Conservation (phyloP, 2,888 invertebrate genomes). For the Torymus tubicola region DNA sequence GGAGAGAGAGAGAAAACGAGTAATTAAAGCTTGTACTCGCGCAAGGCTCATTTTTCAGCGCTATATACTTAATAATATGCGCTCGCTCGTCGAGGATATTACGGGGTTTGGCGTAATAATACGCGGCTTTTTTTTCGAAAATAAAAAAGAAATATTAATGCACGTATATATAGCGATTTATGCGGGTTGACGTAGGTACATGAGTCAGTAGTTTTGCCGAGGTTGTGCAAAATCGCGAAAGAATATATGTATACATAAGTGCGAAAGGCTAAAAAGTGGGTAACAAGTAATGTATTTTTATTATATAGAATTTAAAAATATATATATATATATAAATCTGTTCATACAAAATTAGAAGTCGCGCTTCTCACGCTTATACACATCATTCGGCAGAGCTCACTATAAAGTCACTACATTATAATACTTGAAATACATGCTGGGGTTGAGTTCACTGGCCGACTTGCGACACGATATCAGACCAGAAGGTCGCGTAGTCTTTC, state of each 20-base stretch:
- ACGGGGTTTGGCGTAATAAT: no score
- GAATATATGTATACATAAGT: no score
- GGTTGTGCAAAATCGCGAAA: no score
- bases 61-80: neutral
- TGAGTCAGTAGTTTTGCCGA: no score
- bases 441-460: slow-evolving; percentile 34
- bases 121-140: no score
- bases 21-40: neutral
- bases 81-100: no score
- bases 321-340: slow-evolving; percentile 16
- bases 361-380: neutral
- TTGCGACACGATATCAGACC: slow-evolving; percentile 78
- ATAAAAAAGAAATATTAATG: no score
- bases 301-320: slow-evolving; percentile 9
- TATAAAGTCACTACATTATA: slow-evolving; percentile 25
- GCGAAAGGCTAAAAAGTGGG: no score
- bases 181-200: no score
- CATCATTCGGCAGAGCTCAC: neutral
- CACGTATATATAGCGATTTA: no score
- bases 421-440: neutral
- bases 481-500: slow-evolving; percentile 86
- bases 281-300: slow-evolving; percentile 18
- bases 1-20: no score
- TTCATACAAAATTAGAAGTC: neutral
- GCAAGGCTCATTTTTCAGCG: slow-evolving; percentile 11